A percentile compares a stretch with the other conserved stretches of the same genome.
Evolutionary conservation across 2,888 invertebrate species (phyloP).

Genomic region (Zygaena filipendulae): DNA sequence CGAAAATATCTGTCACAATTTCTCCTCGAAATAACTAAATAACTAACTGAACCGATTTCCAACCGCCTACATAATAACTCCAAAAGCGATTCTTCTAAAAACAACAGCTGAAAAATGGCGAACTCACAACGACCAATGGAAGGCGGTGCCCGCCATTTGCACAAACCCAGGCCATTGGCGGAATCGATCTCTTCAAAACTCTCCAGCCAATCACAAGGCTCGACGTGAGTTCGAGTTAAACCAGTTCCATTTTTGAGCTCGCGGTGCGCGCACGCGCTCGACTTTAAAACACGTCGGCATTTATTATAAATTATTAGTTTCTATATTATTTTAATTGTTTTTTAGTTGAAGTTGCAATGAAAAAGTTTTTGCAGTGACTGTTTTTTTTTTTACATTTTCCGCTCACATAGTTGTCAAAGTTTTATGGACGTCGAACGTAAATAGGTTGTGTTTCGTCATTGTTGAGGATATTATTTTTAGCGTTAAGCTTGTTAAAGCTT

Average conservation of each 20-base stretch:
- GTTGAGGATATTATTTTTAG: constrained; percentile 56
- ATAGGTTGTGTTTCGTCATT: constrained; percentile 57
- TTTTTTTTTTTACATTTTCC: constrained; percentile 14
- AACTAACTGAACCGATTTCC: too few species aligned
- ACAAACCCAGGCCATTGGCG: constrained; percentile 33
- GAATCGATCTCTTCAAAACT: constrained; percentile 26
- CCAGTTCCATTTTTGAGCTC: constrained; percentile 58
- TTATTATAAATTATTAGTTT: constrained; percentile 19
- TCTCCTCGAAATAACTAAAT: too few species aligned
- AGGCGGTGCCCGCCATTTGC: constrained; percentile 44
- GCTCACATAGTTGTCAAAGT: too few species aligned
- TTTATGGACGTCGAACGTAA: too few species aligned
- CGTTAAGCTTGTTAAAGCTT: constrained; percentile 60
- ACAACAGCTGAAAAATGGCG: constrained; percentile 66
- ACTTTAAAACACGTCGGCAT: constrained; percentile 27
- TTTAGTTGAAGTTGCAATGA: constrained; percentile 24
- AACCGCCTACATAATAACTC: too few species aligned
- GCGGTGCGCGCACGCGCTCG: constrained; percentile 36
- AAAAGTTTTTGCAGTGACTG: constrained; percentile 18
- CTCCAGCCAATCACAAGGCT: constrained; percentile 38
- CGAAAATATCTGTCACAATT: too few species aligned
- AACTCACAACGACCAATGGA: constrained; percentile 45
- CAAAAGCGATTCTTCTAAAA: too few species aligned
- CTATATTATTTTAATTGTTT: too few species aligned
- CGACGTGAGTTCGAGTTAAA: constrained; percentile 50